Evolutionary conservation across 2,888 invertebrate genomes (phyloP), one percentile per base, ranked within the genome.

Genomic region (Pandemis heparana): DNA sequence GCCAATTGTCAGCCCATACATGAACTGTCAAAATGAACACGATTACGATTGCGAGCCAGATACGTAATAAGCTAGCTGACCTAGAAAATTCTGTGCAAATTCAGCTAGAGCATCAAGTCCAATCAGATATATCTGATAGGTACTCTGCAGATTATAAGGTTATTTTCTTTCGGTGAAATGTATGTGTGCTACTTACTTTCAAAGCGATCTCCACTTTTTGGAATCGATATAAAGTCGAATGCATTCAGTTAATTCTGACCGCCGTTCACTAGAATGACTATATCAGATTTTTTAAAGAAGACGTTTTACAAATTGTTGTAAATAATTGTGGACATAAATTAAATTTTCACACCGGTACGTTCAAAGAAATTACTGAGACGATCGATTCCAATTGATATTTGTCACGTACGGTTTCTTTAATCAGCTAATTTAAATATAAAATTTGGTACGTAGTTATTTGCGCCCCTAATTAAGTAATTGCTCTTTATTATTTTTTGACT

Each of bases 281-380:
- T n/a, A 56, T 56, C 56, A 23, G 56, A 56, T 64, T 62, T 62
- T 32, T 48, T 43, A 23, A 43, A 63, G 56, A 43, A 48, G 39
- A 23, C 51, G 0, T 62, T 62, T 32, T 60, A 60, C 39, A 60
- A 60, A 60, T n/a, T 60, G 38, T 60, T 65, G 68, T 59, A 64
- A 63, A 73, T 69, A 63, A 73, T 69, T 59, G 73, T 32, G 39
- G 32, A n/a, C 32, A 71, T 71, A 53, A 61, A 61, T 68, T 68
- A 39, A 65, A 71, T 51, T 41, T 51, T 43, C 71, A 9, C 16
- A 46, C 77, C 78, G 78, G 67, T 75, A 71, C 67, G 75, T 76
- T 81, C 79, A 79, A 81, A 81, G 82, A 77, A 78, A 78, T 76
- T 63, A 72, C 60, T 74, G 53, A 16, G 68, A 53, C 76, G 75